These are phyloP conservation scores for Hedya salicella DNA, from an alignment of 2,888 invertebrate species.

Conservation along the genomic window DNA sequence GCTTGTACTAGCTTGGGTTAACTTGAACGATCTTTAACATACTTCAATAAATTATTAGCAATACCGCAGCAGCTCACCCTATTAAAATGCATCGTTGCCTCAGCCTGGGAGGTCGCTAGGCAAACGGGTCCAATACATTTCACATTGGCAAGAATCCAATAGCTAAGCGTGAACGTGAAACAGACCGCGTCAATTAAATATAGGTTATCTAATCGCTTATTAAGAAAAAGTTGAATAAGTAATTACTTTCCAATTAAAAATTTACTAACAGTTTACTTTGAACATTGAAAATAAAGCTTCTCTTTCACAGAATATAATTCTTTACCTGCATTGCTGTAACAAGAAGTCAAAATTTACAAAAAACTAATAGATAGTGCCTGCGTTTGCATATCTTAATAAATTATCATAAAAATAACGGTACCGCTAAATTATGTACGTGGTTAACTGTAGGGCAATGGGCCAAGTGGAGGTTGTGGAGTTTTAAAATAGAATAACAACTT, in stretches of 20 bases:
- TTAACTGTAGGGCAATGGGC: conserved; percentile 52
- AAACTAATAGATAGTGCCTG: conserved; percentile 10
- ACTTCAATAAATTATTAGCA: conserved; percentile 14
- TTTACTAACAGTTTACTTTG: neutral
- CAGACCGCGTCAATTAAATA: conserved; percentile 54
- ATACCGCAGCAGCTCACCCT: conserved; percentile 15
- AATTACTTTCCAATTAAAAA: conserved; percentile 23
- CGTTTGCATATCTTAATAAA: conserved; percentile 52
- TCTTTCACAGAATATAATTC: neutral
- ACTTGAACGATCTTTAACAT: conserved; percentile 1
- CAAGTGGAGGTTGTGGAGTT: conserved; percentile 50
- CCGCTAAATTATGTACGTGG: conserved; percentile 50
- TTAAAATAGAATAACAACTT: conserved; percentile 25
- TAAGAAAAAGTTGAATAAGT: conserved; percentile 9
- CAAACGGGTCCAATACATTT: conserved; percentile 38
- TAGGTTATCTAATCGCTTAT: conserved; percentile 20
- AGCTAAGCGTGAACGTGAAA: conserved; percentile 48
- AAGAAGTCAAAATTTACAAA: conserved; percentile 18
- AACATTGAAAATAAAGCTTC: neutral
- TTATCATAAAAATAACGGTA: conserved; percentile 60
- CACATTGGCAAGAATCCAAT: conserved; percentile 61
- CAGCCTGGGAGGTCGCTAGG: conserved; percentile 34
- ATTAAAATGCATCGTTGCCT: conserved; percentile 40
- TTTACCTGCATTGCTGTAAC: neutral
- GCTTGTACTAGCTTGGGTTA: neutral